These are phyloP conservation scores for Ibidorhyncha struthersii DNA, from an alignment of 2,113 vertebrate genomes.

Conservation along the genomic window DNA sequence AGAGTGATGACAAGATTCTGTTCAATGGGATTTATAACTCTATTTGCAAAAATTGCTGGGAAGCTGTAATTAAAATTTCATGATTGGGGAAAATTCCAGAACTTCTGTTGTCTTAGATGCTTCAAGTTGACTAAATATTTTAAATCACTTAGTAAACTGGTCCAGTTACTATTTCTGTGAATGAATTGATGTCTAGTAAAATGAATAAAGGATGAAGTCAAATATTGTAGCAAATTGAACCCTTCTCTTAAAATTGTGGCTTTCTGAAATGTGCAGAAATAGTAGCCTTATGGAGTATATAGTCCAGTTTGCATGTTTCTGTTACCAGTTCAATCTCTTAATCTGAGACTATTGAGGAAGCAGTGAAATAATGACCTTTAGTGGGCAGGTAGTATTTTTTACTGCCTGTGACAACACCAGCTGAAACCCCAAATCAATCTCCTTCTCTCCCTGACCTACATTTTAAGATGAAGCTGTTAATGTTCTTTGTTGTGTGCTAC, in stretches of 20 bases:
- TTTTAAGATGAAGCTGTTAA: neutral
- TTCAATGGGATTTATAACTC: neutral
- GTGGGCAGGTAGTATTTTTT: neutral
- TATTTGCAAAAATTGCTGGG: neutral
- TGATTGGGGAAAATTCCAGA: neutral
- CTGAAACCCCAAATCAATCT: neutral
- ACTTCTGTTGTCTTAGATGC: neutral
- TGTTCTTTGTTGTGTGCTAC: neutral
- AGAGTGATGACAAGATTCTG: neutral
- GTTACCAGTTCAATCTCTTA: neutral
- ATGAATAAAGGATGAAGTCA: neutral
- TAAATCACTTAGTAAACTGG: neutral
- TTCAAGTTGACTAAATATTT: neutral
- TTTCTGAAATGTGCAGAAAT: neutral
- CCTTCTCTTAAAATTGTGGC: neutral
- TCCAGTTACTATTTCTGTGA: neutral
- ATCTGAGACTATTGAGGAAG: neutral
- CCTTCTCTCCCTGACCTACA: neutral
- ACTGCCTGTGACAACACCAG: neutral
- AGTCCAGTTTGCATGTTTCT: neutral
- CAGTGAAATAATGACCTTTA: neutral
- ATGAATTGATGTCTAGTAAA: neutral
- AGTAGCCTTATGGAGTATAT: neutral
- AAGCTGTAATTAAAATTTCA: neutral
- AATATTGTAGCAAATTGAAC: neutral